Conservation (phyloP, 2,113 vertebrate genomes). For the Poecilia latipinna region DNA sequence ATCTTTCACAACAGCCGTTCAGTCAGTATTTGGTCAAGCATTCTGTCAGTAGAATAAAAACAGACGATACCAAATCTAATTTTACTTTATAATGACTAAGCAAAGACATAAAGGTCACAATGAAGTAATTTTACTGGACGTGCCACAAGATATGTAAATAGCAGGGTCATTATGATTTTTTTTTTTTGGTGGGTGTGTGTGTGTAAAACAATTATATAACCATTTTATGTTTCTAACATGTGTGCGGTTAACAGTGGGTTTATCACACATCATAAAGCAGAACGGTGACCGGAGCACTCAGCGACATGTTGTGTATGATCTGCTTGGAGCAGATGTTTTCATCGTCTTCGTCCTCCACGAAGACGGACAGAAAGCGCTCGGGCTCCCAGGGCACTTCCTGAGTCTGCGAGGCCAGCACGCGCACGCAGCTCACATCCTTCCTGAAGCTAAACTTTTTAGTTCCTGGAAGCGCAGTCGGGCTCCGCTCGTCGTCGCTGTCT, state of each 20-base stretch:
- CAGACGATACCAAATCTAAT: slow-evolving; percentile 7
- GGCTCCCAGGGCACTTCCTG: slow-evolving; percentile 38
- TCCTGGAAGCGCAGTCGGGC: neutral
- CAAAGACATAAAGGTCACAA: neutral
- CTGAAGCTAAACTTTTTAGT: slow-evolving; percentile 62
- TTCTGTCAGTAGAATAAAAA: slow-evolving; percentile 4
- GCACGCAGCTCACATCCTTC: slow-evolving; percentile 21
- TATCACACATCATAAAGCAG: slow-evolving; percentile 66
- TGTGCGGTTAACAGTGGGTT: neutral
- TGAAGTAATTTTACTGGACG: slow-evolving; percentile 30
- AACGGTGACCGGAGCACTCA: slow-evolving; percentile 20
- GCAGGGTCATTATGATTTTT: neutral
- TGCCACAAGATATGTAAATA: neutral
- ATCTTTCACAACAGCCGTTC: slow-evolving; percentile 1
- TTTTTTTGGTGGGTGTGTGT: too few relatives aligned
- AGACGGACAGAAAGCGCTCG: slow-evolving; percentile 52
- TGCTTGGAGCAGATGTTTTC: slow-evolving; percentile 55
- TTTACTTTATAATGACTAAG: slow-evolving; percentile 26
- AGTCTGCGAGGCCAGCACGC: slow-evolving; percentile 55
- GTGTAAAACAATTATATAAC: neutral
- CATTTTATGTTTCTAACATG: neutral
- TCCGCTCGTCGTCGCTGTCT: fast-evolving
- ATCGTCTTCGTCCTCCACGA: slow-evolving; percentile 67
- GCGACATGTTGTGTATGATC: slow-evolving; percentile 51
- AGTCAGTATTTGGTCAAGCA: slow-evolving; percentile 14